phyloP scores from a whole-genome alignment of 2,113 vertebrate species.

The Bostrychus sinensis region DNA sequence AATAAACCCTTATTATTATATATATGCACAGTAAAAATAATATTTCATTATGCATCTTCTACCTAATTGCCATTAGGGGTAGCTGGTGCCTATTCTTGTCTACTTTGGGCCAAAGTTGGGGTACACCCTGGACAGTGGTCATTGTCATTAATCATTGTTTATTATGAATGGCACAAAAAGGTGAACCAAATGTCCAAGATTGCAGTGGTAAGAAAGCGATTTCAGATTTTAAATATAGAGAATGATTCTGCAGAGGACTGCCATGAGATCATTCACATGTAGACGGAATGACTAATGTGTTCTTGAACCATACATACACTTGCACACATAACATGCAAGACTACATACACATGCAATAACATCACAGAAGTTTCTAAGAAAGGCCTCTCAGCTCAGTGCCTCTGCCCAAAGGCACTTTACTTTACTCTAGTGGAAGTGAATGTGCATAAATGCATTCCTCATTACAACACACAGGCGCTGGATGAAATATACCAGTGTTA shows the following conservation, averaged over 20 bases:
- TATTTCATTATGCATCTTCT: too few species aligned
- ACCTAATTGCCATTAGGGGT: too few species aligned
- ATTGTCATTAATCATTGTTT: too few species aligned
- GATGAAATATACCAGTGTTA: constrained; percentile 50
- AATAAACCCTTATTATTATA: too few species aligned
- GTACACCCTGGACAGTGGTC: too few species aligned
- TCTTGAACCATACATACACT: constrained; percentile 5
- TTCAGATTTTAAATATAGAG: too few species aligned
- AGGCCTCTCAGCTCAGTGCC: constrained; percentile 16
- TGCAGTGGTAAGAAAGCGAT: not conserved
- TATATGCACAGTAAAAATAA: too few species aligned
- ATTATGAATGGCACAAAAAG: too few species aligned
- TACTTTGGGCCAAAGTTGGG: too few species aligned
- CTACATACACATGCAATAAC: not conserved
- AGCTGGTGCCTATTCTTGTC: too few species aligned
- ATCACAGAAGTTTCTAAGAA: constrained; percentile 9
- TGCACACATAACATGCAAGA: too few species aligned
- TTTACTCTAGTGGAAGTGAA: constrained; percentile 64
- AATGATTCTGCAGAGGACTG: too few species aligned
- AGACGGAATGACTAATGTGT: not conserved
- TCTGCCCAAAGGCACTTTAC: constrained; percentile 44
- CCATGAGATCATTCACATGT: not conserved
- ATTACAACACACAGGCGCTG: constrained; percentile 53
- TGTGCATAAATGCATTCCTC: constrained; percentile 59
- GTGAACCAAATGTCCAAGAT: not conserved